Base-by-base conservation (phyloP, 2,888 invertebrate species). In the Zaprionus lineosus region DNA sequence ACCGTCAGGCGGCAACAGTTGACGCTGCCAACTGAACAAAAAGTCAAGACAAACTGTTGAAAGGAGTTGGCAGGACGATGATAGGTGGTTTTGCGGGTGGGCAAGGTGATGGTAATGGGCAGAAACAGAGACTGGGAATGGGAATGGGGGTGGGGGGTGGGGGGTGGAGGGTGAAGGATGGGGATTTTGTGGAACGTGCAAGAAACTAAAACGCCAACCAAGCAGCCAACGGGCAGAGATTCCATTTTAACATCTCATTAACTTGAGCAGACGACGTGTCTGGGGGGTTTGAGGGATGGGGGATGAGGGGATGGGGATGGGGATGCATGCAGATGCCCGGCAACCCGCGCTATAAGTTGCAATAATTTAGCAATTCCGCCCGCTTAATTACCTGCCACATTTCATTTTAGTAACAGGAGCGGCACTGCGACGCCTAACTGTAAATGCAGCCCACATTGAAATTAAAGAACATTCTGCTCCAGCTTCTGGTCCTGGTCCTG, bases 361-460 rank as follows among this genome's bases (percentile, higher is more conserved):
- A 86, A 88, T 88, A 89, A 88, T 89, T 88, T 89, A 83, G 85
- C 86, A 88, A 89, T 89, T 88, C 86, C 82, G 83, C 84, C 84
- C 74, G 84, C 89, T 88, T 89, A 88, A 88, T 89, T 89, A 87
- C 88, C 83, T 84, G 85, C 84, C 88, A 88, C 88, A 88, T 89
- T 89, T 89, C 84, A 88, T 88, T 87, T 87, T 78, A 76, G 66
- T 56, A 51, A 43, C 41, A 39, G 50, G 6, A 28, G 31, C 40
- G 44, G 5, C 46, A 43, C 33, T 57, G 47, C 56, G 63, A 53
- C 28, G 47, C 40, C 29, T 21, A 65, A 28, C 44, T 58, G 34
- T 29, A 41, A 53, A 26, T 41, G 16, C 26, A 14, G 12, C 24
- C 39, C 21, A 31, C 26, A 47, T 39, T 58, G 11, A 53, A 70